These are phyloP conservation scores for Pangasianodon gigas DNA, from an alignment of 2,113 vertebrate genomes.

Conservation along the genomic window DNA sequence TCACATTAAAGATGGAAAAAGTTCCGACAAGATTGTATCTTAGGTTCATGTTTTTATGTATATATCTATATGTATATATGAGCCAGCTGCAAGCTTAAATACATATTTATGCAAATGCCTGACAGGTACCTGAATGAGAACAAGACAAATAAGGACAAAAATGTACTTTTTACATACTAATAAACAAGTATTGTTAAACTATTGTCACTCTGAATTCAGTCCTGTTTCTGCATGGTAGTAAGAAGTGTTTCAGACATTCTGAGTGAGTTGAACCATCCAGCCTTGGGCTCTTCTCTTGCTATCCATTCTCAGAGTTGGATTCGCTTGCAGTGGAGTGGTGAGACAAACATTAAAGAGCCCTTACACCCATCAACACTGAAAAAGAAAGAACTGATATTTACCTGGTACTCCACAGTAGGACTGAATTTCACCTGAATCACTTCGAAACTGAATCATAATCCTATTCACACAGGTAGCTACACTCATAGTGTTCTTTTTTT, in stretches of 20 bases:
- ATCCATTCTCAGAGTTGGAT: not conserved
- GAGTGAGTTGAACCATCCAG: not conserved
- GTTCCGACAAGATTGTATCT: too few relatives aligned
- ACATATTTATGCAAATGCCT: not conserved
- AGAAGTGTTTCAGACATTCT: too few relatives aligned
- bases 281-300: not conserved
- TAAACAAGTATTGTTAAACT: too few relatives aligned
- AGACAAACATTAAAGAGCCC: not conserved
- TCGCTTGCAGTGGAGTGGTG: not conserved
- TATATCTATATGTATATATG: too few relatives aligned
- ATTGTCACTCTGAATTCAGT: too few relatives aligned
- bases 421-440: not conserved
- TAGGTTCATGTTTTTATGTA: too few relatives aligned
- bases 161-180: not conserved
- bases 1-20: too few relatives aligned
- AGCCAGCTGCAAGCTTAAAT: not conserved
- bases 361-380: not conserved
- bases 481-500: constrained; percentile 17
- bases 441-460: not conserved
- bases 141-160: not conserved
- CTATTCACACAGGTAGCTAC: not conserved
- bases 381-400: not conserved
- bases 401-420: not conserved
- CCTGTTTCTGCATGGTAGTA: too few relatives aligned
- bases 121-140: not conserved